Percentiles rank a stretch among this genome's conserved stretches.
phyloP scores from a whole-genome alignment of 2,888 invertebrate species.

The Nomada flava region DNA sequence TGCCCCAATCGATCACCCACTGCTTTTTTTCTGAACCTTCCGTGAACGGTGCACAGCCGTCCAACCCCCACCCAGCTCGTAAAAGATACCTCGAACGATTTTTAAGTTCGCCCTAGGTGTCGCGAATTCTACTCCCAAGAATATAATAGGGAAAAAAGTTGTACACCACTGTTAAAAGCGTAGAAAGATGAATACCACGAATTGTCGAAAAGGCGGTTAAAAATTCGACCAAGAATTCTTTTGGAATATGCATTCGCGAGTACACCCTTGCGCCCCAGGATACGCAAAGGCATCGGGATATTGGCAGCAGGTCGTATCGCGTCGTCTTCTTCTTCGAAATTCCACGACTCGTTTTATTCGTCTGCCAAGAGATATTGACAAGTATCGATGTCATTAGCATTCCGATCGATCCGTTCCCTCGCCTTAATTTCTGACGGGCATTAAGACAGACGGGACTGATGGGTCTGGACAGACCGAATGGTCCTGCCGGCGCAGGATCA shows the following conservation, averaged over 20 bases:
- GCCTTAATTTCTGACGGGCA: slow-evolving; percentile 79
- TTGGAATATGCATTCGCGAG: neutral
- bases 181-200: too few species aligned
- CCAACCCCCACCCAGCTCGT: slow-evolving; percentile 45
- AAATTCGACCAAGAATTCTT: too few species aligned
- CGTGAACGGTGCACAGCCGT: slow-evolving; percentile 53
- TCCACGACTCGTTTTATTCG: slow-evolving; percentile 24
- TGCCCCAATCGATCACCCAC: slow-evolving; percentile 73
- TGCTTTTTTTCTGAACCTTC: slow-evolving; percentile 60
- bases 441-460: slow-evolving; percentile 76
- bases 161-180: too few species aligned
- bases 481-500: slow-evolving; percentile 72
- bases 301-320: neutral
- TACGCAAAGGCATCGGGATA: neutral
- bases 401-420: slow-evolving; percentile 51
- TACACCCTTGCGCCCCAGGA: neutral
- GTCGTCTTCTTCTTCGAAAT: neutral
- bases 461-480: slow-evolving; percentile 75
- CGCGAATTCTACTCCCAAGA: slow-evolving; percentile 27
- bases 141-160: slow-evolving; percentile 19
- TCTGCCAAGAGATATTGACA: slow-evolving; percentile 48
- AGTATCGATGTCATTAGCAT: slow-evolving; percentile 60
- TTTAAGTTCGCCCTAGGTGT: slow-evolving; percentile 40
- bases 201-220: too few species aligned
- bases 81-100: slow-evolving; percentile 59